Percentiles rank a stretch among this genome's conserved stretches.
Evolutionary conservation across 2,113 vertebrate species (phyloP).

Genomic region (Tauraco erythrolophus): DNA sequence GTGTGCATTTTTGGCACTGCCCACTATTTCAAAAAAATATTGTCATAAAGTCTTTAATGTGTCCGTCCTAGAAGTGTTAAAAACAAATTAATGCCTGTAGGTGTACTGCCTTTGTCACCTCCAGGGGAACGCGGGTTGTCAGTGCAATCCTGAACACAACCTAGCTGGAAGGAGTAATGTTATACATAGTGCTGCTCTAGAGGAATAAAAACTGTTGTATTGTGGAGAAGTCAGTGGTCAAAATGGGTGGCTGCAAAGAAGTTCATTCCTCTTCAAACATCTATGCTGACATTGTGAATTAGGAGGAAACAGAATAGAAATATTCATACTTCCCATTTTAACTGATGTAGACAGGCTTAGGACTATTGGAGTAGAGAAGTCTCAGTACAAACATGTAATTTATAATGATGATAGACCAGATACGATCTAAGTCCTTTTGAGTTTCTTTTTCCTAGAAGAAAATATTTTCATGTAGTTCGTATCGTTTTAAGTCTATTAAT

Average conservation of each 20-base stretch:
- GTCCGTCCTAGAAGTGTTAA: background rate
- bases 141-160: background rate
- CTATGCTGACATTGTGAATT: background rate
- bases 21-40: background rate
- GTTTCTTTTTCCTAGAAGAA: background rate
- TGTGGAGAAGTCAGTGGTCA: background rate
- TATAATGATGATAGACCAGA: background rate
- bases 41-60: background rate
- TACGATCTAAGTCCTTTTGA: background rate
- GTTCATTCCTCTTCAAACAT: background rate
- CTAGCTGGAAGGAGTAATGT: background rate
- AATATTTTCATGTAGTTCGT: background rate
- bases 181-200: background rate
- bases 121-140: background rate
- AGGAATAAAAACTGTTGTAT: background rate
- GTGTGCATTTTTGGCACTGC: background rate
- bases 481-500: slow-evolving; percentile 7
- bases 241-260: background rate
- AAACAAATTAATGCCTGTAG: background rate
- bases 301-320: background rate
- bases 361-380: background rate
- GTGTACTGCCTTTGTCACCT: background rate
- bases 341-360: background rate
- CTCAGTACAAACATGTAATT: background rate
- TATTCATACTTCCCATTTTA: background rate